Conservation (phyloP, 2,113 vertebrate genomes). For the Oceanodroma tethys region DNA sequence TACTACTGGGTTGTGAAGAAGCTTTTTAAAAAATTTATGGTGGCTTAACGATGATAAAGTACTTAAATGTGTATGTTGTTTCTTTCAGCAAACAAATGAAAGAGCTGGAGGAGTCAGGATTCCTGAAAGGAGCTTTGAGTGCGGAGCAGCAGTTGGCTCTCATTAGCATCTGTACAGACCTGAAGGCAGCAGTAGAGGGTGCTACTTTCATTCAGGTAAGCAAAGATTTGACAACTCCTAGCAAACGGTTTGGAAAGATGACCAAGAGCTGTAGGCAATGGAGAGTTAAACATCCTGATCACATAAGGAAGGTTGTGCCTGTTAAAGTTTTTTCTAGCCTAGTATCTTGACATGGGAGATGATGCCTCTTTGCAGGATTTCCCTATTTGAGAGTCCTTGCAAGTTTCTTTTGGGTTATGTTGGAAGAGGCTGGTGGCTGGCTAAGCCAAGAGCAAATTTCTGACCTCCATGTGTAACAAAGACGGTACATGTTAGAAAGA, state of each 20-base stretch:
- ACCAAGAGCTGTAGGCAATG: background rate
- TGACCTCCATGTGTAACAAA: background rate
- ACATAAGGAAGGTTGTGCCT: background rate
- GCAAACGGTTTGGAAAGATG: background rate
- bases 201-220: constrained; percentile 92
- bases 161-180: constrained; percentile 78
- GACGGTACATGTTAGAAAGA: background rate
- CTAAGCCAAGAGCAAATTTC: background rate
- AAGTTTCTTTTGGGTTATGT: background rate
- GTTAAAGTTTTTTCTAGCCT: background rate
- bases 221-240: background rate
- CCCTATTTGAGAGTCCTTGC: background rate
- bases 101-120: constrained; percentile 76
- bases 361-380: background rate
- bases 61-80: background rate
- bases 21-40: background rate
- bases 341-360: background rate
- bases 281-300: background rate
- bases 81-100: constrained; percentile 82
- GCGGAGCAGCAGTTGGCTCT: constrained; percentile 79
- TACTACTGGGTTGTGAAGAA: background rate
- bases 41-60: background rate
- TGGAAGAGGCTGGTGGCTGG: background rate
- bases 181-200: constrained; percentile 84
- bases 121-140: constrained; percentile 82